A percentile compares a stretch with the other conserved stretches of the same genome.
Evolutionary conservation across 2,888 invertebrate genomes (phyloP).

Genomic region (Oxystoma pomonae): DNA sequence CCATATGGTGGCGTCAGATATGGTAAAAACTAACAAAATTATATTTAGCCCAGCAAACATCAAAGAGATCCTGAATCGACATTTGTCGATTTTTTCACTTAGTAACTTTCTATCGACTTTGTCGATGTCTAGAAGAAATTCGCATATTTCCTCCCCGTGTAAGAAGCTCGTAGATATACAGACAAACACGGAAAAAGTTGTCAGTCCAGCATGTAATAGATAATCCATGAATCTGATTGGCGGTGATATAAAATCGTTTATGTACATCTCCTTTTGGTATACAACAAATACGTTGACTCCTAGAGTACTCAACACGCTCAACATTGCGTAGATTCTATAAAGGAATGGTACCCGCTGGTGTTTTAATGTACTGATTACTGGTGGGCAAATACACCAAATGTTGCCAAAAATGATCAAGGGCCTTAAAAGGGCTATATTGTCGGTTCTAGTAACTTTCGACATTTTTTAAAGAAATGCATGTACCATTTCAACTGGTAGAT

Average conservation of each 20-base stretch:
- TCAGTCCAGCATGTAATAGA: background rate
- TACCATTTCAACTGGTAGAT: no score
- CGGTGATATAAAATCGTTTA: background rate
- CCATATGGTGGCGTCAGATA: background rate
- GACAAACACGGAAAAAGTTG: background rate
- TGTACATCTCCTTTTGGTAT: background rate
- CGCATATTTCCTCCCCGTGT: background rate
- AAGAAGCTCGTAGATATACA: background rate
- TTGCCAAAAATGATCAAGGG: background rate
- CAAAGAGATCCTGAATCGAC: background rate
- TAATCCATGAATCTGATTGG: constrained; percentile 6
- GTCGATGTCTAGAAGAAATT: background rate
- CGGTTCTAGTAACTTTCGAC: background rate
- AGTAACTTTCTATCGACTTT: background rate
- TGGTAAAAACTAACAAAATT: background rate
- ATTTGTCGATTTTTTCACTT: background rate
- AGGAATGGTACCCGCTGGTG: background rate
- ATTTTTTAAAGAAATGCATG: no score
- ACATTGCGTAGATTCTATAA: background rate
- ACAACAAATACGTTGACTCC: background rate
- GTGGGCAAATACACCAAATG: background rate
- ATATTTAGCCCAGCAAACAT: background rate
- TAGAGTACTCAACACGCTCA: background rate
- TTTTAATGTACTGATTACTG: background rate
- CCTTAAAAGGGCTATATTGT: background rate